These are phyloP conservation scores for Theocolax elegans DNA, from an alignment of 1,140 invertebrate species.

Conservation along the genomic window DNA sequence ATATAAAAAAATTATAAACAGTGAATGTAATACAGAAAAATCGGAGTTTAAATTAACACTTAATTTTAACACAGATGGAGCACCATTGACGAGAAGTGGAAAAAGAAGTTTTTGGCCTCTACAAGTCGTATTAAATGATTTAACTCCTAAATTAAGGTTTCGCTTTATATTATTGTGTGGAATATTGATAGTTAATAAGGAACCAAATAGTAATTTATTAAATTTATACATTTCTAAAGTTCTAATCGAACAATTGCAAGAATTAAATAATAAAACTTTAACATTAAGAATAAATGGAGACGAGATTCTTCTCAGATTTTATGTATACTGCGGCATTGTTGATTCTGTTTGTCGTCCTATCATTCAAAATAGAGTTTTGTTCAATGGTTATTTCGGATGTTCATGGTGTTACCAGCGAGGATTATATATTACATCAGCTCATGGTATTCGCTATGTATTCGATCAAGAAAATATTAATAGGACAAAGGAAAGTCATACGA, in stretches of 20 bases:
- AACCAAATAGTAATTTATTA: conserved; percentile 36
- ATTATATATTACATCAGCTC: conserved; percentile 13
- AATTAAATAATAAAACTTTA: conserved; percentile 21
- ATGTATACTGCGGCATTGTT: background rate
- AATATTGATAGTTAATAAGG: conserved; percentile 23
- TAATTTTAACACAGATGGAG: conserved; percentile 41
- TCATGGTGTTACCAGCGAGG: conserved; percentile 43
- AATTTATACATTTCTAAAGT: conserved; percentile 24
- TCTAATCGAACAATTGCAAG: conserved; percentile 28
- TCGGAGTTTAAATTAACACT: background rate
- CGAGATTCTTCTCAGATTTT: conserved; percentile 33
- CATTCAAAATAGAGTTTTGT: conserved; percentile 41
- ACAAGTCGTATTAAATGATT: conserved; percentile 40
- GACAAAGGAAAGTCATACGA: conserved; percentile 37
- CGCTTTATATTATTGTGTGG: conserved; percentile 25
- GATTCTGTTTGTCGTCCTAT: conserved; percentile 43
- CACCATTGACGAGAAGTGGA: conserved; percentile 38
- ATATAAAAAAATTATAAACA: background rate
- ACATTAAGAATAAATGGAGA: conserved; percentile 3
- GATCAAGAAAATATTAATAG: conserved; percentile 15
- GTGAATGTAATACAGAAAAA: too few species aligned
- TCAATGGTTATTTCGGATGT: conserved; percentile 43
- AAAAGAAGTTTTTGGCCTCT: conserved; percentile 39
- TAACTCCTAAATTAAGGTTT: conserved; percentile 32
- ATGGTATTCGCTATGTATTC: conserved; percentile 39